phyloP scores from a whole-genome alignment of 2,888 invertebrate species.

The Agrilus biguttatus region DNA sequence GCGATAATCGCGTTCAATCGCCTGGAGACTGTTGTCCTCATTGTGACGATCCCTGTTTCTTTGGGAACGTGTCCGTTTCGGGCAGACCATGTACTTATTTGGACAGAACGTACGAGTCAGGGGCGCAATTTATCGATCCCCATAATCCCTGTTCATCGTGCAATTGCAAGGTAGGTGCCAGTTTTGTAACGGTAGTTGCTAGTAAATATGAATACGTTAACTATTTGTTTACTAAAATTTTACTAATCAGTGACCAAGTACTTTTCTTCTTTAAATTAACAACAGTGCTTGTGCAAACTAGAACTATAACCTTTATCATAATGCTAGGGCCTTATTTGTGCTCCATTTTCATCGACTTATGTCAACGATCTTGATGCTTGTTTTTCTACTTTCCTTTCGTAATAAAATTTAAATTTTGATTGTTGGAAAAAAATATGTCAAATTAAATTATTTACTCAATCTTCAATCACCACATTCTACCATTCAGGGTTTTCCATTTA shows the following conservation, averaged over 20 bases:
- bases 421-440: no score
- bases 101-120: conserved; percentile 43
- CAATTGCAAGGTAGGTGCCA: conserved; percentile 53
- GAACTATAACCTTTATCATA: neutral
- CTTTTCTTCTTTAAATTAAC: conserved; percentile 7
- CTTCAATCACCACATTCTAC: no score
- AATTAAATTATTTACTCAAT: no score
- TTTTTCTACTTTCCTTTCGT: conserved; percentile 4
- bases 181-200: neutral
- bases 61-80: conserved; percentile 25
- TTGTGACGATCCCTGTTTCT: conserved; percentile 42
- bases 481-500: no score
- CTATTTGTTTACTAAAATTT: conserved; percentile 12
- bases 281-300: no score
- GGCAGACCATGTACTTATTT: conserved; percentile 46
- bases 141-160: conserved; percentile 55
- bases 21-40: conserved; percentile 58
- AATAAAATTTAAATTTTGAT: no score
- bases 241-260: conserved; percentile 16
- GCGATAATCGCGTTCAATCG: conserved; percentile 45
- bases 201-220: neutral
- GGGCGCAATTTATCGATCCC: conserved; percentile 42
- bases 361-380: neutral
- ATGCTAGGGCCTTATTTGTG: conserved; percentile 17
- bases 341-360: conserved; percentile 7